Evolutionary conservation across 2,888 invertebrate genomes (phyloP).

Genomic region (Apamea crenata): DNA sequence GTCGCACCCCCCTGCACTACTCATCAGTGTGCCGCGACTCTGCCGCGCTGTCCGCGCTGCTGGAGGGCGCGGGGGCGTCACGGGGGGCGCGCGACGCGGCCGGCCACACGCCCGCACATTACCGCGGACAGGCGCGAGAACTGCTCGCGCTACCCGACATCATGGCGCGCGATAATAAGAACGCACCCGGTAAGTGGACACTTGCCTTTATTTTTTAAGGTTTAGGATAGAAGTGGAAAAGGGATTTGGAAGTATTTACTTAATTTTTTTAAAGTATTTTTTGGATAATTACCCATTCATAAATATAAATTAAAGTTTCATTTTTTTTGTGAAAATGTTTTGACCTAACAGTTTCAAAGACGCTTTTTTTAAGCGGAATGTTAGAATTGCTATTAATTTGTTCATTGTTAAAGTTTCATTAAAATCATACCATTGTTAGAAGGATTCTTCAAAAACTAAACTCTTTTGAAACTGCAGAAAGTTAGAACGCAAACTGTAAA

Average conservation of each 20-base stretch:
- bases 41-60: conserved; percentile 93
- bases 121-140: conserved; percentile 82
- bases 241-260: not conserved
- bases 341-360: not conserved
- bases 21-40: conserved; percentile 94
- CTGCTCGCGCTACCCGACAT: conserved; percentile 80
- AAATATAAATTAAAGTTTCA: not conserved
- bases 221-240: not conserved
- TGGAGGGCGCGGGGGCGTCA: conserved; percentile 95
- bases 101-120: conserved; percentile 85
- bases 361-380: not conserved
- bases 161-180: conserved; percentile 80
- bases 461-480: not conserved
- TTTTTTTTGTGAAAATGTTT: not conserved
- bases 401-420: not conserved
- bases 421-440: too few relatives aligned
- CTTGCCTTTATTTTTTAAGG: conserved; percentile 3
- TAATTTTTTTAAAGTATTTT: not conserved
- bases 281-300: not conserved
- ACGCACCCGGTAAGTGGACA: conserved; percentile 80
- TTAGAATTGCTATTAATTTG: not conserved
- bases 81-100: conserved; percentile 95
- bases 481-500: not conserved
- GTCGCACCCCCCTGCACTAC: conserved; percentile 95
- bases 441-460: not conserved